A percentile compares a stretch with the other conserved stretches of the same genome.
Evolutionary conservation across 2,113 vertebrate species (phyloP).

Genomic region (Pterocles gutturalis): DNA sequence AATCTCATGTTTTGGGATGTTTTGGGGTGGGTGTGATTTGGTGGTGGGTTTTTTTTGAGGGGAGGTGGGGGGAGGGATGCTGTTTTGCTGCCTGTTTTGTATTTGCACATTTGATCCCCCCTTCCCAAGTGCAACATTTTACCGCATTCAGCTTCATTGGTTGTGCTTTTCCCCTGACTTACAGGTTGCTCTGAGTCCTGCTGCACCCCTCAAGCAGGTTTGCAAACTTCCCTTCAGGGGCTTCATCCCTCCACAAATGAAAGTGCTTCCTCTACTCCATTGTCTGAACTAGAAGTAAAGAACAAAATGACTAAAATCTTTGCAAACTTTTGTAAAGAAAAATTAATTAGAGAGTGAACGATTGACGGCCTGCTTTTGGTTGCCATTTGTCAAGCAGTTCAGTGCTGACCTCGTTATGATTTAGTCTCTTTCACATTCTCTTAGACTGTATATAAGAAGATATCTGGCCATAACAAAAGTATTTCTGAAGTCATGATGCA

Average conservation of each 20-base stretch:
- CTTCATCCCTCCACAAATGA: not conserved
- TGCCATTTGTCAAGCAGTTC: not conserved
- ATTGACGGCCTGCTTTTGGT: not conserved
- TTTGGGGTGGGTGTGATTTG: not conserved
- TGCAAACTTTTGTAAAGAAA: not conserved
- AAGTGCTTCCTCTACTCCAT: not conserved
- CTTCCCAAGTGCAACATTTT: not conserved
- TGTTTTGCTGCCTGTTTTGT: not conserved
- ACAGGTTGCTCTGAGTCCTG: not conserved
- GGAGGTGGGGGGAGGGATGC: accelerated
- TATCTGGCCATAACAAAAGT: not conserved
- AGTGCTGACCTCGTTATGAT: not conserved
- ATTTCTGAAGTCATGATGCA: not conserved
- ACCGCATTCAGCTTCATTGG: not conserved
- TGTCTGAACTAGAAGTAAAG: not conserved
- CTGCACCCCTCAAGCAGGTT: not conserved
- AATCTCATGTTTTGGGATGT: not conserved
- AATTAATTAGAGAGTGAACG: not conserved
- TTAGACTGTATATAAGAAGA: not conserved
- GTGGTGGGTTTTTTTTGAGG: too few species aligned
- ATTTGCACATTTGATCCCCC: not conserved
- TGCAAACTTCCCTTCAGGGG: not conserved
- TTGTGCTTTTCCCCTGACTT: not conserved
- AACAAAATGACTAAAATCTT: not conserved
- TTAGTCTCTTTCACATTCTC: not conserved